Conservation (phyloP, 2,888 invertebrate species). For the Chromoteleia sp. region DNA sequence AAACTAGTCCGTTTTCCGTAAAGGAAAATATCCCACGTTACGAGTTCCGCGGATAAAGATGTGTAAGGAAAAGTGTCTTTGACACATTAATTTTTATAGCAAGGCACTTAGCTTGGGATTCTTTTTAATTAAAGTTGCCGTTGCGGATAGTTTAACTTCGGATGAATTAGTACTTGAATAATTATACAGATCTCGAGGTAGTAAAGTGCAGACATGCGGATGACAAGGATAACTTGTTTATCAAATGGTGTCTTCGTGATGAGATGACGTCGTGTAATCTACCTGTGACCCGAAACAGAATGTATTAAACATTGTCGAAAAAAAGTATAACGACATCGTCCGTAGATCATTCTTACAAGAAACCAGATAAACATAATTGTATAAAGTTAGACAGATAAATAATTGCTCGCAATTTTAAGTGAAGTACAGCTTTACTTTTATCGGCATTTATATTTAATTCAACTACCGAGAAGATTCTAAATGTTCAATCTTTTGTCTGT, state of each 20-base stretch:
- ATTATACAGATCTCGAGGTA: slow-evolving; percentile 31
- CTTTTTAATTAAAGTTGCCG: slow-evolving; percentile 15
- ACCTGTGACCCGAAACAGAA: slow-evolving; percentile 31
- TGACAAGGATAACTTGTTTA: slow-evolving; percentile 61
- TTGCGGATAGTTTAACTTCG: slow-evolving; percentile 11
- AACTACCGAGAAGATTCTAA: too few relatives aligned
- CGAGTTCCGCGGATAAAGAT: neutral
- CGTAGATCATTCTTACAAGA: slow-evolving; percentile 18
- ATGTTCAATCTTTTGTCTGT: too few relatives aligned
- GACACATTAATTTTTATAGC: slow-evolving; percentile 41
- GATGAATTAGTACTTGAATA: slow-evolving; percentile 24
- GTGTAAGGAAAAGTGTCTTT: slow-evolving; percentile 41
- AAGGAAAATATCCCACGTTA: slow-evolving; percentile 20
- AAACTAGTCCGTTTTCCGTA: slow-evolving; percentile 34
- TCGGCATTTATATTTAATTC: too few relatives aligned
- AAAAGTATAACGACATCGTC: slow-evolving; percentile 11
- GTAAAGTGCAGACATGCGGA: slow-evolving; percentile 35
- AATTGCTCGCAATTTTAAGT: too few relatives aligned
- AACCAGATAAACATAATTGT: too few relatives aligned
- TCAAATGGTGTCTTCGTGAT: slow-evolving; percentile 18
- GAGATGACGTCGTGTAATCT: slow-evolving; percentile 26
- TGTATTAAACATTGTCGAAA: slow-evolving; percentile 21
- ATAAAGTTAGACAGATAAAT: too few relatives aligned
- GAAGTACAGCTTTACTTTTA: too few relatives aligned
- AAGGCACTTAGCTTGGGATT: slow-evolving; percentile 1